phyloP scores from a whole-genome alignment of 2,113 vertebrate species.

The Cavia porcellus region DNA sequence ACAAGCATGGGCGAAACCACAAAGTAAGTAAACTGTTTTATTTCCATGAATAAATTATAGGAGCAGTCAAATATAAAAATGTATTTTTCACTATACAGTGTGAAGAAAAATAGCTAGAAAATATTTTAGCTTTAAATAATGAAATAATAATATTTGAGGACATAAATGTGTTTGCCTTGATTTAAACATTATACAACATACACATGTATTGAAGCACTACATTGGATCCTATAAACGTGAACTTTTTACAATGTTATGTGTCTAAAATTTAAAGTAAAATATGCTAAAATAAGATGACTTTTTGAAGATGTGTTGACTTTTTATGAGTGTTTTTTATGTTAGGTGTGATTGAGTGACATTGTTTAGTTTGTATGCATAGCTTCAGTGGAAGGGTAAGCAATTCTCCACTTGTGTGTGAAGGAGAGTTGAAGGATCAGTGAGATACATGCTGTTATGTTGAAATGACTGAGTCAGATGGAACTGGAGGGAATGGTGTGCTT shows the following conservation, averaged over 20 bases:
- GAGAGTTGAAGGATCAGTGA: background rate
- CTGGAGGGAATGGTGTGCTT: background rate
- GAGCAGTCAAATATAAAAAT: background rate
- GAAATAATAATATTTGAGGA: background rate
- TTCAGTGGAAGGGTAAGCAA: background rate
- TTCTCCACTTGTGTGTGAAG: background rate
- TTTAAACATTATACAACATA: background rate
- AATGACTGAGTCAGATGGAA: background rate
- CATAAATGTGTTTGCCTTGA: background rate
- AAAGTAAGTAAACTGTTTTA: constrained; percentile 88
- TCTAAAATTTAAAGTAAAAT: background rate
- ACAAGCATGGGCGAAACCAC: constrained; percentile 98
- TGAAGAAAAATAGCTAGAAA: background rate
- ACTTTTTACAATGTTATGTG: background rate
- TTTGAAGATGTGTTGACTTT: background rate
- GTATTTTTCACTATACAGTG: background rate
- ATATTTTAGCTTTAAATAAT: background rate
- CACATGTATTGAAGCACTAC: background rate
- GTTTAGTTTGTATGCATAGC: background rate
- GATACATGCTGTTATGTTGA: rapidly evolving
- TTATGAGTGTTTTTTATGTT: background rate
- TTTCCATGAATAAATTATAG: background rate
- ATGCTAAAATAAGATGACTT: background rate
- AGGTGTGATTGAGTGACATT: background rate
- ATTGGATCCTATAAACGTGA: too few relatives aligned